Conservation (phyloP, 2,113 vertebrate species). For the Phalacrocorax brasilianus region DNA sequence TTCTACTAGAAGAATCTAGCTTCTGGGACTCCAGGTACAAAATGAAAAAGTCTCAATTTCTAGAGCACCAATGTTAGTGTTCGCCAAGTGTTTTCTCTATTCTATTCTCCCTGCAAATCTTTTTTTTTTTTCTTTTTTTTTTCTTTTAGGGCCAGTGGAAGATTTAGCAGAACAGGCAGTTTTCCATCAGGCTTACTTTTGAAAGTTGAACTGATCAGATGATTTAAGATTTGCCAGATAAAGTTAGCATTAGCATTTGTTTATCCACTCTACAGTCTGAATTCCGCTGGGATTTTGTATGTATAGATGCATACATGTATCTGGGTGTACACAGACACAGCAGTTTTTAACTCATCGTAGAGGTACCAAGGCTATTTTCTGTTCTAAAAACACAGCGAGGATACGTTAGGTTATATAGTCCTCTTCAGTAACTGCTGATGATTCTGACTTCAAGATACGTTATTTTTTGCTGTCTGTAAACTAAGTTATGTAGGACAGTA, state of each 20-base stretch:
- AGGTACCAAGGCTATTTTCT: neutral
- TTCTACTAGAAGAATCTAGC: slow-evolving; percentile 14
- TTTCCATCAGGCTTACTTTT: neutral
- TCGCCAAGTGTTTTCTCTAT: neutral
- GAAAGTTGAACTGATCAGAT: neutral
- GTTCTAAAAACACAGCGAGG: neutral
- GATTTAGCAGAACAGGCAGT: neutral
- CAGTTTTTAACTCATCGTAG: neutral
- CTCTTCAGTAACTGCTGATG: neutral
- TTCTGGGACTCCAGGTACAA: slow-evolving; percentile 6
- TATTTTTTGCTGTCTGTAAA: neutral
- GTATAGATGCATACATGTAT: neutral
- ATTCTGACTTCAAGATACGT: neutral
- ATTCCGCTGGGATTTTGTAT: neutral
- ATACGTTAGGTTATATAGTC: neutral
- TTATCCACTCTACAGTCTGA: neutral
- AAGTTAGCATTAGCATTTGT: neutral
- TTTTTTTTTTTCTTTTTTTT: neutral
- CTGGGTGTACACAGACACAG: neutral
- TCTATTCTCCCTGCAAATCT: neutral
- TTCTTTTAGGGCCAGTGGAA: neutral
- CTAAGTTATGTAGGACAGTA: neutral
- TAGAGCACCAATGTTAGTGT: neutral
- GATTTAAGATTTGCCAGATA: neutral
- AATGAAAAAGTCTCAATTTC: slow-evolving; percentile 42